Conservation (phyloP, 2,888 invertebrate species). For the Leptinotarsa peninsularis region DNA sequence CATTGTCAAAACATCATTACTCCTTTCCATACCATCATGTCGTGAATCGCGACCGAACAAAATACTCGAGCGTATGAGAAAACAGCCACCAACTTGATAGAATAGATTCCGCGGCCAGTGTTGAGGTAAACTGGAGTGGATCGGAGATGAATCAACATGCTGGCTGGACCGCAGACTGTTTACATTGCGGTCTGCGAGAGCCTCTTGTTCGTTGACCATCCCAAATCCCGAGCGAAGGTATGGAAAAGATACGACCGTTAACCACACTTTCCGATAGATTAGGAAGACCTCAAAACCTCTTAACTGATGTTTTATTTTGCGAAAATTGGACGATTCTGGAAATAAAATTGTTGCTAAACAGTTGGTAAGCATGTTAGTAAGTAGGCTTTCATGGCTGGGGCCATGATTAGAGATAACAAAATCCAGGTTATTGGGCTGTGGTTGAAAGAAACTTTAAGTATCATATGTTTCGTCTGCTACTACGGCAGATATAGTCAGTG, state of each 20-base stretch:
- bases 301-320: neutral
- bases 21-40: neutral
- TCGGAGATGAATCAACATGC: slow-evolving; percentile 14
- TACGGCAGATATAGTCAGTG: too few species aligned
- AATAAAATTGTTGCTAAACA: too few species aligned
- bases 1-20: neutral
- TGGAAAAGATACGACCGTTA: neutral
- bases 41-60: neutral
- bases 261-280: neutral
- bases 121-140: neutral
- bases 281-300: neutral
- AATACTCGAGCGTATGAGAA: neutral
- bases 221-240: neutral
- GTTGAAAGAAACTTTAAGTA: too few species aligned
- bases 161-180: slow-evolving; percentile 10
- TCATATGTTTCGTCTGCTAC: too few species aligned
- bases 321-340: too few species aligned
- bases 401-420: too few species aligned
- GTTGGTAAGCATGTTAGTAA: too few species aligned
- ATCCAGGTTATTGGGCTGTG: too few species aligned
- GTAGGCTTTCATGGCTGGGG: too few species aligned
- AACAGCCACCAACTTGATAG: slow-evolving; percentile 3
- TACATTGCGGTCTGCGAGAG: neutral
- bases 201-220: slow-evolving; percentile 5
- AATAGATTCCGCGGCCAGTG: slow-evolving; percentile 3